Conservation (phyloP, 2,797 vertebrate genomes). For the Glyptemys insculpta region DNA sequence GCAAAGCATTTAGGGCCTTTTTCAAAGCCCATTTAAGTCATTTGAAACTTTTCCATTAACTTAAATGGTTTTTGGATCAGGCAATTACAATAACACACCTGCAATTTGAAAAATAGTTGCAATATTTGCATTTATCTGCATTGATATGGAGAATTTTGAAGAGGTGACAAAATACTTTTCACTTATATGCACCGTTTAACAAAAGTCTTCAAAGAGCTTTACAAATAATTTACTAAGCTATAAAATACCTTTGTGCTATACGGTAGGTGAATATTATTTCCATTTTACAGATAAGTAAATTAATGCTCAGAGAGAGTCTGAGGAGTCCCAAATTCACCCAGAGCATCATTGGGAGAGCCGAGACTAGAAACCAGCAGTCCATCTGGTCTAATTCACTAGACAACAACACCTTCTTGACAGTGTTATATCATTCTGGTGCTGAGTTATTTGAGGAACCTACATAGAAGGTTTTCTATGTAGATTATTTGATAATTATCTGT, state of each 20-base stretch:
- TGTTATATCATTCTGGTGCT: background rate
- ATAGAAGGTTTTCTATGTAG: slow-evolving; percentile 27
- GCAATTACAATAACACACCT: background rate
- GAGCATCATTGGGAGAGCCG: background rate
- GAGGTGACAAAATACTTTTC: background rate
- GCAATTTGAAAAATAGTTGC: background rate
- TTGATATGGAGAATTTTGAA: background rate
- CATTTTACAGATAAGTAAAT: background rate
- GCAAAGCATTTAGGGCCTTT: background rate
- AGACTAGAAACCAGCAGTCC: background rate
- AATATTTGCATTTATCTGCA: background rate
- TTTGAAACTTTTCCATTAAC: slow-evolving; percentile 4
- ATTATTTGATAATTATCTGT: slow-evolving; percentile 47
- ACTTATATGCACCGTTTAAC: background rate
- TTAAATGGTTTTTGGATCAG: background rate
- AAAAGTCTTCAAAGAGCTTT: background rate
- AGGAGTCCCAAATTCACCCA: background rate
- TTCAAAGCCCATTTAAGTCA: background rate
- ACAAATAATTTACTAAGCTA: background rate
- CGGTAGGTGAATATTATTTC: background rate
- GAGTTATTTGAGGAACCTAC: slow-evolving; percentile 11
- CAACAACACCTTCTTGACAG: background rate
- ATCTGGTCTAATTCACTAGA: slow-evolving; percentile 18
- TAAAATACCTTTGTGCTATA: background rate
- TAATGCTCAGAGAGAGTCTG: background rate